These are phyloP conservation scores for Ptychoptera albimana DNA, from an alignment of 2,888 invertebrate species.

Conservation along the genomic window DNA sequence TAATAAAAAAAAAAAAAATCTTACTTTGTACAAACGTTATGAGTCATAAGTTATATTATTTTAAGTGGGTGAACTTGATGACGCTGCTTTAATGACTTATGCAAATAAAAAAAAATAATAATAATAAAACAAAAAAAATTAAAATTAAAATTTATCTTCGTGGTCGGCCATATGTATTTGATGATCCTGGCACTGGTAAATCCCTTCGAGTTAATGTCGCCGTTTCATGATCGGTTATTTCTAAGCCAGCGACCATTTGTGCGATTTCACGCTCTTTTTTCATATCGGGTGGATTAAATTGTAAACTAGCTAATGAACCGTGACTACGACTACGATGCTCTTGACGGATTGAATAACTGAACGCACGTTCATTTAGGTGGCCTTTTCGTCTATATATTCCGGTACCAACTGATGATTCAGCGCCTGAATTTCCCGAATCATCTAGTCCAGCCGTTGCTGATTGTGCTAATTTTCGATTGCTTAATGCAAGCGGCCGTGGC, in stretches of 20 bases:
- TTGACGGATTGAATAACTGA: constrained; percentile 85
- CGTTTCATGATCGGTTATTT: constrained; percentile 17
- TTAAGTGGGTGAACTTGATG: too few species aligned
- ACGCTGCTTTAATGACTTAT: too few species aligned
- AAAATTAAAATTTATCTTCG: constrained; percentile 6
- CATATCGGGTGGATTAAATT: constrained; percentile 72
- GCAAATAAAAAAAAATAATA: too few species aligned
- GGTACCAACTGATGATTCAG: constrained; percentile 45
- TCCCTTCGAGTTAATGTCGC: constrained; percentile 1
- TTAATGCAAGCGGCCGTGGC: constrained; percentile 35
- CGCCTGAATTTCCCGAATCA: constrained; percentile 33
- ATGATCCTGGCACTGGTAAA: constrained; percentile 1
- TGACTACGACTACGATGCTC: constrained; percentile 87
- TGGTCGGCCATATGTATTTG: constrained; percentile 8
- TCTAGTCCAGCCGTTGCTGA: constrained; percentile 51
- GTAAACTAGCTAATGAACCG: constrained; percentile 78
- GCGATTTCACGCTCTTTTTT: constrained; percentile 85
- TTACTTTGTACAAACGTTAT: too few species aligned
- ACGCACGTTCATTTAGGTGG: constrained; percentile 82
- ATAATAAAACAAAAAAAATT: too few species aligned
- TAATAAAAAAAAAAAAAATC: too few species aligned
- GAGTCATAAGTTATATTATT: too few species aligned
- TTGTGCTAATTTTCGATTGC: constrained; percentile 45
- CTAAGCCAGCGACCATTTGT: constrained; percentile 83
- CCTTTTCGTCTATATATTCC: constrained; percentile 86